phyloP scores from a whole-genome alignment of 2,113 vertebrate genomes.

The Marmota monax region DNA sequence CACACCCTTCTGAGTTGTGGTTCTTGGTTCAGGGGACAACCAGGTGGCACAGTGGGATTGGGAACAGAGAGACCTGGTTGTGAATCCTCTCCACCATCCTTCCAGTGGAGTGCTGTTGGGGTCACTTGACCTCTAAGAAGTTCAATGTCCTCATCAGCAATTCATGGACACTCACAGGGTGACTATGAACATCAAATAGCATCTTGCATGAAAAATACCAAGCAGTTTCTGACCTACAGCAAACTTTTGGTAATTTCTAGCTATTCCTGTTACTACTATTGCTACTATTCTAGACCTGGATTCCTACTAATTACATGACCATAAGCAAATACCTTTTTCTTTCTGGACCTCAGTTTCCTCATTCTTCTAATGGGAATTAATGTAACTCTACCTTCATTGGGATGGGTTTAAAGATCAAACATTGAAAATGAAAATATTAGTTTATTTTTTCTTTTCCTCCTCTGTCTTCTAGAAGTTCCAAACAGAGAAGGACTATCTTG shows the following conservation, averaged over 20 bases:
- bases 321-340: neutral
- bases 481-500: neutral
- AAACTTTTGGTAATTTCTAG: too few species aligned
- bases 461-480: neutral
- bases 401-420: neutral
- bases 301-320: neutral
- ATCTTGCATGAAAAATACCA: rapidly evolving
- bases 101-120: neutral
- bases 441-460: neutral
- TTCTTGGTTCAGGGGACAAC: neutral
- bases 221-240: neutral
- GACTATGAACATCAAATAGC: neutral
- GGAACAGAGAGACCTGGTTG: neutral
- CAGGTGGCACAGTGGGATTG: neutral
- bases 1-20: neutral
- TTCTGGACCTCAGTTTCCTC: neutral
- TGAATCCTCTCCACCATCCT: neutral
- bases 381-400: neutral
- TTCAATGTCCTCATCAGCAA: neutral
- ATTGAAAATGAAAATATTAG: neutral
- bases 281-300: neutral
- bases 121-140: neutral
- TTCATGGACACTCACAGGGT: neutral
- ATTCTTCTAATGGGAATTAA: neutral
- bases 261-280: neutral